phyloP scores from a whole-genome alignment of 2,888 invertebrate genomes.

The Tholera decimalis region DNA sequence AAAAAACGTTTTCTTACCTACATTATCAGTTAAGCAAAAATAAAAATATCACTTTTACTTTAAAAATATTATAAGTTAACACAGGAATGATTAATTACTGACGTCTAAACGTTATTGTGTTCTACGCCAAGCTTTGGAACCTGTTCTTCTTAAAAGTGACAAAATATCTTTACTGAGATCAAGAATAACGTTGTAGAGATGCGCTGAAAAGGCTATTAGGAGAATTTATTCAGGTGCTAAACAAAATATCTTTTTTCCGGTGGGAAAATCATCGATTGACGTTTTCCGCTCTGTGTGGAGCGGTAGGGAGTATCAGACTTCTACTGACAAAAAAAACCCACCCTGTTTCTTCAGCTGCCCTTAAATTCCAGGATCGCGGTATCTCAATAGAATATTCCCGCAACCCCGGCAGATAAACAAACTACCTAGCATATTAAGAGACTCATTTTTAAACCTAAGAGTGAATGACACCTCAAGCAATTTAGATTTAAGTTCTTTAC shows the following conservation, averaged over 20 bases:
- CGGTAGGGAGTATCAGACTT: no score
- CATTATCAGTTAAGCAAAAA: background rate
- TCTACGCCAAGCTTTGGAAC: background rate
- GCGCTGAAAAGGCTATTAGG: slow-evolving; percentile 2
- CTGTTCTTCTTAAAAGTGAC: slow-evolving; percentile 5
- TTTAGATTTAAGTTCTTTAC: slow-evolving; percentile 21
- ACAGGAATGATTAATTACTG: background rate
- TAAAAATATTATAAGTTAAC: no score
- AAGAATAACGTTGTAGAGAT: background rate
- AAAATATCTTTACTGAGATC: slow-evolving; percentile 31
- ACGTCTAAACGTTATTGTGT: background rate
- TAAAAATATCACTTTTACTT: no score
- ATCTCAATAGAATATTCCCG: no score
- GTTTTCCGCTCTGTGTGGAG: no score
- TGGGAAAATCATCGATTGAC: no score
- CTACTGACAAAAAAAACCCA: no score
- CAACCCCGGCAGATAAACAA: no score
- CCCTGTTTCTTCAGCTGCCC: no score
- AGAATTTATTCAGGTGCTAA: slow-evolving; percentile 24
- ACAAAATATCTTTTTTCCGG: no score
- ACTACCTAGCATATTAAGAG: background rate
- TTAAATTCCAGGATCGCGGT: no score
- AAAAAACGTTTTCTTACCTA: no score
- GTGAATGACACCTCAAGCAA: slow-evolving; percentile 10
- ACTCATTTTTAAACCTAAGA: background rate